phyloP scores from a whole-genome alignment of 2,888 invertebrate genomes.

The Agapostemon virescens region DNA sequence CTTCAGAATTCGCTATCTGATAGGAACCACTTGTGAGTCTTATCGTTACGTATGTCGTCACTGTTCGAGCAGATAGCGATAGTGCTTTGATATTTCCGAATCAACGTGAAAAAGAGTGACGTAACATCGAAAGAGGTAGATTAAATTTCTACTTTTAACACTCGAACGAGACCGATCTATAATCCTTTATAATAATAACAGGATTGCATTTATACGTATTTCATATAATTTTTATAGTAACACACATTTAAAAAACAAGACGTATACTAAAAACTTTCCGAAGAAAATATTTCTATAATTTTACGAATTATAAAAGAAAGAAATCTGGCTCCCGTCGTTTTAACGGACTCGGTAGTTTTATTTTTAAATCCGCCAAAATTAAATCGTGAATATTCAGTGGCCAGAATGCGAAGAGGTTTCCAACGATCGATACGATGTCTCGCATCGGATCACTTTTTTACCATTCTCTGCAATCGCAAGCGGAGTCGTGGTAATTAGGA shows the following conservation, averaged over 20 bases:
- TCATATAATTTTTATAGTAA: too few relatives aligned
- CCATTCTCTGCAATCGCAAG: not conserved
- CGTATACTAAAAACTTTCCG: not conserved
- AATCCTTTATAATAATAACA: too few relatives aligned
- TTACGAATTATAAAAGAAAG: not conserved
- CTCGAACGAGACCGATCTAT: too few relatives aligned
- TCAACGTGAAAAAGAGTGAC: not conserved
- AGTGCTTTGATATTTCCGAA: not conserved
- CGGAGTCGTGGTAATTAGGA: not conserved
- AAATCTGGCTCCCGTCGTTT: too few relatives aligned
- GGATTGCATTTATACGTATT: too few relatives aligned
- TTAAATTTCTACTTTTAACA: too few relatives aligned
- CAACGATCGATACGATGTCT: not conserved
- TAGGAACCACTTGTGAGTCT: too few relatives aligned
- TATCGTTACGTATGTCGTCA: too few relatives aligned
- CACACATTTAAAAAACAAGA: not conserved
- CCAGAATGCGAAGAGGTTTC: not conserved
- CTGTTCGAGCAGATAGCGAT: not conserved
- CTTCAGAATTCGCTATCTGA: too few relatives aligned
- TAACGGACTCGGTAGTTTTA: not conserved
- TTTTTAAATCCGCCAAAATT: not conserved
- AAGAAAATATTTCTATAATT: not conserved
- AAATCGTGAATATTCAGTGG: not conserved
- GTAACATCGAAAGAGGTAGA: not conserved
- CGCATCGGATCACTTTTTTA: not conserved